Evolutionary conservation across 2,888 invertebrate genomes (phyloP).

Genomic region (Caradrina kadenii): DNA sequence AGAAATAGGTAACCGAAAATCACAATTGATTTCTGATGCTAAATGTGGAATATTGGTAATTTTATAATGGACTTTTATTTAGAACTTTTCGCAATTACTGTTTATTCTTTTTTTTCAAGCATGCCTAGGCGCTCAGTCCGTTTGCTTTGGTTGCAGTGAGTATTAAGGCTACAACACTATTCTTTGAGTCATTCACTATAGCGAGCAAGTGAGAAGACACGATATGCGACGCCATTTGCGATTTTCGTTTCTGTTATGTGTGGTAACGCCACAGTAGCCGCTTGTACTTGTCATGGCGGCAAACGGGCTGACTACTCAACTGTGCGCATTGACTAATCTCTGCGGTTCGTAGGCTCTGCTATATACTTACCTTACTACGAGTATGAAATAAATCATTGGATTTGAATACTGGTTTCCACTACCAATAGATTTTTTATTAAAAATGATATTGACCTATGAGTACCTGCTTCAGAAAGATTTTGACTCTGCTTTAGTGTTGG

Average conservation of each 20-base stretch:
- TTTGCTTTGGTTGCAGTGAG: too few species aligned
- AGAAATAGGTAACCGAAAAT: not conserved
- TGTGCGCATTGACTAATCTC: constrained; percentile 39
- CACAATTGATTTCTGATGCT: not conserved
- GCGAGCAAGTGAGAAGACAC: not conserved
- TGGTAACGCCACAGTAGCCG: constrained; percentile 6
- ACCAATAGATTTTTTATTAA: too few species aligned
- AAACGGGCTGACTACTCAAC: constrained; percentile 23
- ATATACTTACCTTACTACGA: constrained; percentile 11
- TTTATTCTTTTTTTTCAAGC: too few species aligned
- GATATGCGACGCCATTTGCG: too few species aligned
- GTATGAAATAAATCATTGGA: not conserved
- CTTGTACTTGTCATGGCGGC: constrained; percentile 36
- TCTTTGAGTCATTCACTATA: too few species aligned
- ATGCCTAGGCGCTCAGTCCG: too few species aligned
- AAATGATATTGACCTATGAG: too few species aligned
- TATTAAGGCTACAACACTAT: not conserved
- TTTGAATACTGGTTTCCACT: not conserved
- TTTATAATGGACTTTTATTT: too few species aligned
- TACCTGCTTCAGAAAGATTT: too few species aligned
- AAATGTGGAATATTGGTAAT: not conserved
- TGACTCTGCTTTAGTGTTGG: too few species aligned
- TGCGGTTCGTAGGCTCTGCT: constrained; percentile 33
- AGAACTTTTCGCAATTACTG: too few species aligned
- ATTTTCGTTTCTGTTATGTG: too few species aligned